These are phyloP conservation scores for Artibeus jamaicensis DNA, from an alignment of 2,797 vertebrate species.

Conservation along the genomic window DNA sequence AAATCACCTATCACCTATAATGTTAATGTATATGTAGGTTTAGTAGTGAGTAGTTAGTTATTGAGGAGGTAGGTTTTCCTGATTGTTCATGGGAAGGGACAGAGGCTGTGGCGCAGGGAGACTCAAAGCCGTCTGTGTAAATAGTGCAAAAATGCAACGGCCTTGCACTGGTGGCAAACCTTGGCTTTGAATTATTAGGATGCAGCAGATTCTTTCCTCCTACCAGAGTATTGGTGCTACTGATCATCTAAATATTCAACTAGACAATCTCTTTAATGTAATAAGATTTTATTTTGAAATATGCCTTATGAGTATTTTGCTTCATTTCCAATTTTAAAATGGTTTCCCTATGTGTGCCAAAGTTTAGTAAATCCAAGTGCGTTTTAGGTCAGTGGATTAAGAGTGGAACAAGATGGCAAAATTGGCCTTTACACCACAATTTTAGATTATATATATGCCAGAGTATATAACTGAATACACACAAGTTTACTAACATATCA, in stretches of 20 bases:
- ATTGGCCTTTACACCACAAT: slow-evolving; percentile 74
- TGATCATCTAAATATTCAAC: slow-evolving; percentile 71
- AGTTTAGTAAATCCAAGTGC: slow-evolving; percentile 74
- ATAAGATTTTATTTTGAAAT: slow-evolving; percentile 70
- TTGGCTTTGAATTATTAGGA: background rate
- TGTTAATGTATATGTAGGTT: background rate
- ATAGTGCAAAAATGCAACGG: slow-evolving; percentile 15
- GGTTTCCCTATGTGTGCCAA: slow-evolving; percentile 69
- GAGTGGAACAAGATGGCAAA: slow-evolving; percentile 74
- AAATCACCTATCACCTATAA: background rate
- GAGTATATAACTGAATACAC: slow-evolving; percentile 62
- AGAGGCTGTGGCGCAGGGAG: background rate
- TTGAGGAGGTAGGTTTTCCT: background rate
- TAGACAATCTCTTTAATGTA: slow-evolving; percentile 54
- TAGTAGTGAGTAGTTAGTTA: background rate
- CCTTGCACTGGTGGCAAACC: background rate
- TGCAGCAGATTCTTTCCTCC: slow-evolving; percentile 60
- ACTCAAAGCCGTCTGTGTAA: slow-evolving; percentile 50
- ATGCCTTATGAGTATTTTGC: slow-evolving; percentile 64
- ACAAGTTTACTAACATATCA: slow-evolving; percentile 79
- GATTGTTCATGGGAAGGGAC: background rate
- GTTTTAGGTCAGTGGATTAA: slow-evolving; percentile 77
- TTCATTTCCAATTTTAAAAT: slow-evolving; percentile 76
- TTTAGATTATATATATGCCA: slow-evolving; percentile 74
- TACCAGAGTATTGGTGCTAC: slow-evolving; percentile 57